Percentiles rank a stretch among this genome's conserved stretches.
These are phyloP conservation scores for Motacilla tschutschensis DNA, from an alignment of 2,113 vertebrate genomes.

Conservation along the genomic window DNA sequence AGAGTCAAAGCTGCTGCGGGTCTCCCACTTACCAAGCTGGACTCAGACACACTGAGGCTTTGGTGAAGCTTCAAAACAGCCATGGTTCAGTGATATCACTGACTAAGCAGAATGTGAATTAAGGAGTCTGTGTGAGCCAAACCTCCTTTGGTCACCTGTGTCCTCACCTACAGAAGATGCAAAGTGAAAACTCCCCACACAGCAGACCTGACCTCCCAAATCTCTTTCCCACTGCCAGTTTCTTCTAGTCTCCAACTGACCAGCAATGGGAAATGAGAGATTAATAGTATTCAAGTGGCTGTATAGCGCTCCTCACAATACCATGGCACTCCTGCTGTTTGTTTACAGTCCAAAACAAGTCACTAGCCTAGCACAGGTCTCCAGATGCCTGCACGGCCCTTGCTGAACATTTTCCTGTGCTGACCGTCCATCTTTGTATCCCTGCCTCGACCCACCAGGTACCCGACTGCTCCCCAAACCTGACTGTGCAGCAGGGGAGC, in stretches of 20 bases:
- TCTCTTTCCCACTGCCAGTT: not conserved
- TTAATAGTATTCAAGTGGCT: not conserved
- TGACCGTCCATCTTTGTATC: not conserved
- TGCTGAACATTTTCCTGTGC: not conserved
- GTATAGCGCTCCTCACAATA: not conserved
- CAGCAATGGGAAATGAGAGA: not conserved
- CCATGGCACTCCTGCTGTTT: not conserved
- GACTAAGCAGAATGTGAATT: not conserved
- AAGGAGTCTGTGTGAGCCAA: not conserved
- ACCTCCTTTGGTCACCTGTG: not conserved
- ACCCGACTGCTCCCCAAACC: not conserved
- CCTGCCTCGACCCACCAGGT: not conserved
- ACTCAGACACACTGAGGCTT: not conserved
- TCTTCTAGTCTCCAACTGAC: not conserved
- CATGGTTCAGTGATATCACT: not conserved
- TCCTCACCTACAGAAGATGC: not conserved
- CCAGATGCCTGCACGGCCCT: rapidly evolving
- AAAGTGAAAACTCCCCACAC: not conserved
- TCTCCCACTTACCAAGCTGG: not conserved
- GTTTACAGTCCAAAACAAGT: rapidly evolving
- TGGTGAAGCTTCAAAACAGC: not conserved
- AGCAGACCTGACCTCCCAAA: not conserved
- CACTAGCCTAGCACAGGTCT: not conserved
- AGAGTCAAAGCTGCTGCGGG: not conserved
- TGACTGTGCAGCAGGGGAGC: not conserved